Conservation (phyloP, 1,140 invertebrate species). For the Monomorium pharaonis region DNA sequence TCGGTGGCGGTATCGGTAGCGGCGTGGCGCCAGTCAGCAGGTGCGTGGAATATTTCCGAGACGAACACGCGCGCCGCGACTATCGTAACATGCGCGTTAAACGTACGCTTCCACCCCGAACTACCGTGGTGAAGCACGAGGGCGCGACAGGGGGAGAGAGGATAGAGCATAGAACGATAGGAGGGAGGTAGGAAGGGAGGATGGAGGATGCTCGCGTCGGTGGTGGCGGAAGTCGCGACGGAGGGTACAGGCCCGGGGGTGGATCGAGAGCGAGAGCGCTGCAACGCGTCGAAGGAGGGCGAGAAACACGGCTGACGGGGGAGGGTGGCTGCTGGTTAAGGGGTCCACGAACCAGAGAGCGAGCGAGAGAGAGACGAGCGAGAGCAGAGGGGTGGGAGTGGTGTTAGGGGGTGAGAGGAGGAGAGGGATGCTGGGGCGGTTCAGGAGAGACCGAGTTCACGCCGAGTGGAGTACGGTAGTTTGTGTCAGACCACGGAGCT, state of each 20-base stretch:
- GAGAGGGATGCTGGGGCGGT: conserved; percentile 78
- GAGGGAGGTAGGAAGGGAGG: conserved; percentile 18
- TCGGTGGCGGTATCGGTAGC: conserved; percentile 42
- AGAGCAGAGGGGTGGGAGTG: conserved; percentile 25
- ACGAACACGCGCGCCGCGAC: conserved; percentile 66
- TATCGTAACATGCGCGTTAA: conserved; percentile 80
- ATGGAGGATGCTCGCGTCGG: conserved; percentile 13
- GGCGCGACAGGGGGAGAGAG: conserved; percentile 23
- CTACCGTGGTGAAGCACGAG: conserved; percentile 37
- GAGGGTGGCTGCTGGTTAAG: conserved; percentile 57
- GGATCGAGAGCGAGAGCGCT: conserved; percentile 62
- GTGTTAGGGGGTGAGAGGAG: conserved; percentile 40
- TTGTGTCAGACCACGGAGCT: conserved; percentile 82
- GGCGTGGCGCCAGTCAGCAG: conserved; percentile 42
- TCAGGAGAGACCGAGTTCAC: conserved; percentile 78
- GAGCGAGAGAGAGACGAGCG: conserved; percentile 63
- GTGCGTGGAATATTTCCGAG: conserved; percentile 57
- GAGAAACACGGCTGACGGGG: conserved; percentile 49
- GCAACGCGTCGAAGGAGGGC: conserved; percentile 37
- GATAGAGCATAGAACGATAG: not conserved
- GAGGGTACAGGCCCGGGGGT: conserved; percentile 47
- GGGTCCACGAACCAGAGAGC: conserved; percentile 32
- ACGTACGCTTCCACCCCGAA: conserved; percentile 69
- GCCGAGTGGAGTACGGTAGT: conserved; percentile 81
- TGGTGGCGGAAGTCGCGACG: conserved; percentile 60